Base-by-base conservation (phyloP, 2,113 vertebrate genomes). In the Mustela nigripes region DNA sequence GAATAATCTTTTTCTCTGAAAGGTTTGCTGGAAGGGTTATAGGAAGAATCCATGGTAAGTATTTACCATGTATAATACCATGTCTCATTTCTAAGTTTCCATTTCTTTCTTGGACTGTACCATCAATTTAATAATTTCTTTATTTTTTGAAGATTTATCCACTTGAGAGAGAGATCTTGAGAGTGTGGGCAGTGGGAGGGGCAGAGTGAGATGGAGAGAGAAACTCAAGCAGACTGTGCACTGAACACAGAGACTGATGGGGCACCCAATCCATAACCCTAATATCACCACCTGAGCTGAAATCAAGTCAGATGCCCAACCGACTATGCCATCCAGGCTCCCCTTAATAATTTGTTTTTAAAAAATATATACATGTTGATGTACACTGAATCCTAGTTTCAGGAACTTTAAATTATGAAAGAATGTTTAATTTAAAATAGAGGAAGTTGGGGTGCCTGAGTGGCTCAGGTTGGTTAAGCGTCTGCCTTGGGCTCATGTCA, bases 311-410 rank as follows among this genome's bases (percentile, higher is more conserved):
- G 67, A 69, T n/a, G 33, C 33, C 33, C 33, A 69, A 19, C 7
- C 1, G 7, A 69, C 33, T 69, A 9, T 1, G 26, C 67, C 67
- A 69, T 16, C 33, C 67, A 69, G 33, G 33, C 7, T 2, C 67
- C 33, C 67, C 67, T 69, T 69, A 69, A n/a, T 69, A 69, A n/a
- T 69, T 69, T 78, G 26, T 53, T 45, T 84, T 85, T 21, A 33
- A 73, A 74, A 90, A 31, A 90, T 80, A 73, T 80, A 73, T 53
- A 62, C 26, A 1, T 95, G 1, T 95, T 95, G 67, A 93, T 92
- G 36, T 69, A 78, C 60, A 21, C 58, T 89, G 69, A 67, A 90
- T 84, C 7, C 71, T 24, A 79, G 12, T 88, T 88, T 92, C 21
- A 65, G 76, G 82, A 82, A 74, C 56, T 78, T 89, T 76, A 83